A percentile compares a stretch with the other conserved stretches of the same genome.
Evolutionary conservation across 1,140 invertebrate genomes (phyloP).

Genomic region (Zeugodacus cucurbitae): DNA sequence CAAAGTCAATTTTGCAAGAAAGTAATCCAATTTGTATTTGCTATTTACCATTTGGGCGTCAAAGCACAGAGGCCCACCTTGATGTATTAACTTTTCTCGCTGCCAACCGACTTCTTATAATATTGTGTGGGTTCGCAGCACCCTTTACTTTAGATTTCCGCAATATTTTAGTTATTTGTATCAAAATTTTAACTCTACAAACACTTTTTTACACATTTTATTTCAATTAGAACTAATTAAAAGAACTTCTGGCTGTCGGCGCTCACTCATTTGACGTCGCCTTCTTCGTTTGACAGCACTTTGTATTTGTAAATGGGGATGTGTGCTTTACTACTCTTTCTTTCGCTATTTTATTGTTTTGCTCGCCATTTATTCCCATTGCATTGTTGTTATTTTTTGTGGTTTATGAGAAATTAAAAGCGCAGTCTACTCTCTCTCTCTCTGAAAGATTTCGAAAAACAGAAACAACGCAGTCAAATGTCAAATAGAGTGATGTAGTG

Average conservation of each 20-base stretch:
- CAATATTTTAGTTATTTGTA: neutral
- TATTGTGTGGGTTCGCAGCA: neutral
- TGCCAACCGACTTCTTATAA: neutral
- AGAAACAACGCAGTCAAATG: neutral
- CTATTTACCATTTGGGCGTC: neutral
- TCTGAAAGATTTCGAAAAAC: neutral
- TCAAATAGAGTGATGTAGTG: neutral
- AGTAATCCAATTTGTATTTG: neutral
- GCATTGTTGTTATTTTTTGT: neutral
- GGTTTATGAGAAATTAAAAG: neutral
- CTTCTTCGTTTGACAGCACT: neutral
- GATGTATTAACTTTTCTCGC: neutral
- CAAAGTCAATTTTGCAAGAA: neutral
- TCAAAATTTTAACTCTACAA: neutral
- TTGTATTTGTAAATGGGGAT: neutral
- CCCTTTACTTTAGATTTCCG: no score
- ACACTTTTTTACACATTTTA: neutral
- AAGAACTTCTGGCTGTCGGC: neutral
- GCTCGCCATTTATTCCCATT: neutral
- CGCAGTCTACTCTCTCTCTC: neutral
- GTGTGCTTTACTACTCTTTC: neutral
- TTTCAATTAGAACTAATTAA: constrained; percentile 24
- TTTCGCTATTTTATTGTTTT: neutral
- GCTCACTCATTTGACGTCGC: neutral
- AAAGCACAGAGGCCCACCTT: neutral